These are phyloP conservation scores for Dicentrarchus labrax DNA, from an alignment of 2,113 vertebrate genomes.

Conservation along the genomic window DNA sequence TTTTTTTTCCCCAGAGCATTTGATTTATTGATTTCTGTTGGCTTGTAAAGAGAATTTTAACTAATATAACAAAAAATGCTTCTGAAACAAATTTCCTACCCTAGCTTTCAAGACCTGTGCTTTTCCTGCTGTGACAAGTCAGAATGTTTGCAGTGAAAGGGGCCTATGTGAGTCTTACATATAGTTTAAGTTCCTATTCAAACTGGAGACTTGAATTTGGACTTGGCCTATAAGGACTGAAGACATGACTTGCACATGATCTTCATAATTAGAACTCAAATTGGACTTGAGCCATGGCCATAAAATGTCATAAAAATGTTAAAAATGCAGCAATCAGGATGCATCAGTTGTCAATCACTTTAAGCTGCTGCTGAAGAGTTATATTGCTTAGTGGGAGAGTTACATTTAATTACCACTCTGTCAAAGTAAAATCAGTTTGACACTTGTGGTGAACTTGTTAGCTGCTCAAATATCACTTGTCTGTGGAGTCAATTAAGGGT, in stretches of 20 bases:
- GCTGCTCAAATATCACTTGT: constrained; percentile 24
- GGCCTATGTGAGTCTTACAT: neutral
- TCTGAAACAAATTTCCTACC: too few relatives aligned
- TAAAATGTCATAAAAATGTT: constrained; percentile 32
- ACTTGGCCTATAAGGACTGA: neutral
- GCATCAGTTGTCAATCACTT: constrained; percentile 26
- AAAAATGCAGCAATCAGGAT: constrained; percentile 7
- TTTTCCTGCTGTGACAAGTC: constrained; percentile 2
- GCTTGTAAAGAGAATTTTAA: too few relatives aligned
- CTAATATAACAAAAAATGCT: too few relatives aligned
- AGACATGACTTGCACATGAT: neutral
- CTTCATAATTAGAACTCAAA: neutral
- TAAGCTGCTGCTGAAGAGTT: constrained; percentile 8
- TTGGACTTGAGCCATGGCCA: neutral
- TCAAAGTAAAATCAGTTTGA: constrained; percentile 49
- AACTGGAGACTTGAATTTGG: neutral
- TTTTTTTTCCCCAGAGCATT: too few relatives aligned
- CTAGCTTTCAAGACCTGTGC: neutral
- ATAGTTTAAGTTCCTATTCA: neutral
- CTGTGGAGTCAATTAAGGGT: constrained; percentile 36
- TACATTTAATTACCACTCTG: constrained; percentile 44
- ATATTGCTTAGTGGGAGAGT: neutral
- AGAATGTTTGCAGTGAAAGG: neutral
- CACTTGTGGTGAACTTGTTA: constrained; percentile 26
- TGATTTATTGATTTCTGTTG: too few relatives aligned